Conservation (phyloP, 2,113 vertebrate genomes). For the Diadophis punctatus region DNA sequence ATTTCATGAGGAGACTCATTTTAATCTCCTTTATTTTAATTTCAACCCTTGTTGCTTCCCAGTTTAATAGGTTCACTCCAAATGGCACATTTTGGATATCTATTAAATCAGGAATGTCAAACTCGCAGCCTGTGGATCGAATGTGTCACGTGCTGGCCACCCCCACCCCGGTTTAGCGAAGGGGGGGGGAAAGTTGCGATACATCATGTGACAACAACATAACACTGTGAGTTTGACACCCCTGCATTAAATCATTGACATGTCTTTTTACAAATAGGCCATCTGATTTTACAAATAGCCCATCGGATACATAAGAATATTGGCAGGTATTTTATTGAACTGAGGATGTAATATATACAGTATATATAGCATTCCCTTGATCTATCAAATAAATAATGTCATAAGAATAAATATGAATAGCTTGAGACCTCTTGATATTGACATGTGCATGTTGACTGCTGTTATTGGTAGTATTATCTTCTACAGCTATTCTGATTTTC, state of each 20-base stretch:
- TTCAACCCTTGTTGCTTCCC: background rate
- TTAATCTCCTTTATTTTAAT: background rate
- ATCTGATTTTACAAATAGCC: background rate
- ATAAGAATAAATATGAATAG: background rate
- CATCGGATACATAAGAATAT: background rate
- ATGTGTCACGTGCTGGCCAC: too few relatives aligned
- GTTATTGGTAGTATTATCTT: background rate
- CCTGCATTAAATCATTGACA: background rate
- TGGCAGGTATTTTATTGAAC: background rate
- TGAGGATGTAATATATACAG: background rate
- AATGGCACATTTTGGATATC: background rate
- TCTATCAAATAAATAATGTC: background rate
- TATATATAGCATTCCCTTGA: background rate
- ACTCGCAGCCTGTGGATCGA: too few relatives aligned
- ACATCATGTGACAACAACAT: too few relatives aligned
- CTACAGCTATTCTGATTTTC: background rate
- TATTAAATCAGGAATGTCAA: background rate
- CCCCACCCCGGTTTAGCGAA: too few relatives aligned
- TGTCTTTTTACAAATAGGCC: background rate
- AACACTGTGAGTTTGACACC: too few relatives aligned
- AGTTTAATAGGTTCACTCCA: background rate
- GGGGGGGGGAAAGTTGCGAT: too few relatives aligned
- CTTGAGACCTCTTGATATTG: background rate
- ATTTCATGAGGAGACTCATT: background rate
- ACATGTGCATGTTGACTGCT: background rate